phyloP scores from a whole-genome alignment of 2,888 invertebrate species.

The Clepsis dumicolana region DNA sequence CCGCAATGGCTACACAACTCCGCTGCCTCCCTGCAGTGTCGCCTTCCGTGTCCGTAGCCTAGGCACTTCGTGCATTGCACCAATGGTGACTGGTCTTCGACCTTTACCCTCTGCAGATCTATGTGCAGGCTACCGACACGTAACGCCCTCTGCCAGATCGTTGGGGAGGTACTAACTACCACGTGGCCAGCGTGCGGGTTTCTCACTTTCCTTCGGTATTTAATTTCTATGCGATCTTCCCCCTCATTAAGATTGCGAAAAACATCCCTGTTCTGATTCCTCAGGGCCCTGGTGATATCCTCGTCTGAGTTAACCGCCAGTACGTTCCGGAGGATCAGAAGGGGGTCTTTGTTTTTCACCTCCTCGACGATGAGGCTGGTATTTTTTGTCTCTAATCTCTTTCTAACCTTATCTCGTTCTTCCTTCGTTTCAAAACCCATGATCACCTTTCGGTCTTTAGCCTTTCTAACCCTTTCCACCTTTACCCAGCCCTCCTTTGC shows the following conservation, averaged over 20 bases:
- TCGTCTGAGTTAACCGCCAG: constrained; percentile 27
- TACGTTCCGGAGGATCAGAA: constrained; percentile 39
- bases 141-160: background rate
- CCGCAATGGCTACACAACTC: constrained; percentile 17
- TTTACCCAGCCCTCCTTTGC: constrained; percentile 33
- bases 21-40: constrained; percentile 9
- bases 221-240: background rate
- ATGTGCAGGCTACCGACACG: background rate
- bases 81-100: constrained; percentile 9
- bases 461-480: constrained; percentile 38
- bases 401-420: constrained; percentile 32
- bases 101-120: constrained; percentile 5
- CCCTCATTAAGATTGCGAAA: background rate
- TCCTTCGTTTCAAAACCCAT: constrained; percentile 23
- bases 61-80: constrained; percentile 24
- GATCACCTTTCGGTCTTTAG: constrained; percentile 35
- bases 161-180: background rate
- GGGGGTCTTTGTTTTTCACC: constrained; percentile 44
- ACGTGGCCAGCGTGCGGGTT: constrained; percentile 22
- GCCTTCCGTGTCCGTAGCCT: constrained; percentile 10
- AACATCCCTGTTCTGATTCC: constrained; percentile 11
- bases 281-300: constrained; percentile 2
- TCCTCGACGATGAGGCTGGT: constrained; percentile 37
- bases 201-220: constrained; percentile 16
- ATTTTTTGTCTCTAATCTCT: constrained; percentile 17